Evolutionary conservation across 1,140 invertebrate species (phyloP).

Genomic region (Caenorhabditis latens): DNA sequence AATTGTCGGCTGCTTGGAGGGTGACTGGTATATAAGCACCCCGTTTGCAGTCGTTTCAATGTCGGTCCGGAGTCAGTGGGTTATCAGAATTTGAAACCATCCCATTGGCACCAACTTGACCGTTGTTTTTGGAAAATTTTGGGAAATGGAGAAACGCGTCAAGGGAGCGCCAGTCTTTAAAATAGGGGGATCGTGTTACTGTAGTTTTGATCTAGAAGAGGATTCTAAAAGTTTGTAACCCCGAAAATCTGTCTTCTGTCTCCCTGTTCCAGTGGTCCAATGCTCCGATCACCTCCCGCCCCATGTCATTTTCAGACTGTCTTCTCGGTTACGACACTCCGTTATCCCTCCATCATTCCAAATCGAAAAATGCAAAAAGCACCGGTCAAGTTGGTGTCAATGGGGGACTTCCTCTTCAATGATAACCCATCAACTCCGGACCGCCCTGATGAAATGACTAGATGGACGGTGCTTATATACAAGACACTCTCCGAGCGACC

Average conservation of each 20-base stretch:
- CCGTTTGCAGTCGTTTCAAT: not conserved
- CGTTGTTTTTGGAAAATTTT: not conserved
- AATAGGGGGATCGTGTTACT: too few relatives aligned
- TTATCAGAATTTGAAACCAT: not conserved
- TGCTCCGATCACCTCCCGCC: too few relatives aligned
- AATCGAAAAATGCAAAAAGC: not conserved
- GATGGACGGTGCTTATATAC: not conserved
- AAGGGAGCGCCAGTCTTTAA: too few relatives aligned
- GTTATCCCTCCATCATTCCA: too few relatives aligned
- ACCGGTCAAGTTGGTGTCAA: constrained; percentile 1
- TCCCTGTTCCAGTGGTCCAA: too few relatives aligned
- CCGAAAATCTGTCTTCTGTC: too few relatives aligned
- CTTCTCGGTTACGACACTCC: too few relatives aligned
- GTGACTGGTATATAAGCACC: not conserved
- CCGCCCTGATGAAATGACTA: not conserved
- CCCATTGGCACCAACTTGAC: constrained; percentile 11
- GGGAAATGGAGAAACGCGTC: too few relatives aligned
- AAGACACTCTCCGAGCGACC: not conserved
- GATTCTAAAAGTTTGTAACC: too few relatives aligned
- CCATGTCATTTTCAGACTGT: not conserved
- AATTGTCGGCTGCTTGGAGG: not conserved
- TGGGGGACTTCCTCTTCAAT: not conserved
- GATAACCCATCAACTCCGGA: constrained; percentile 17
- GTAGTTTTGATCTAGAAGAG: too few relatives aligned
- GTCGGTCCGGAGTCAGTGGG: not conserved